Evolutionary conservation across 2,797 vertebrate species (phyloP).

Genomic region (Scyliorhinus canicula): DNA sequence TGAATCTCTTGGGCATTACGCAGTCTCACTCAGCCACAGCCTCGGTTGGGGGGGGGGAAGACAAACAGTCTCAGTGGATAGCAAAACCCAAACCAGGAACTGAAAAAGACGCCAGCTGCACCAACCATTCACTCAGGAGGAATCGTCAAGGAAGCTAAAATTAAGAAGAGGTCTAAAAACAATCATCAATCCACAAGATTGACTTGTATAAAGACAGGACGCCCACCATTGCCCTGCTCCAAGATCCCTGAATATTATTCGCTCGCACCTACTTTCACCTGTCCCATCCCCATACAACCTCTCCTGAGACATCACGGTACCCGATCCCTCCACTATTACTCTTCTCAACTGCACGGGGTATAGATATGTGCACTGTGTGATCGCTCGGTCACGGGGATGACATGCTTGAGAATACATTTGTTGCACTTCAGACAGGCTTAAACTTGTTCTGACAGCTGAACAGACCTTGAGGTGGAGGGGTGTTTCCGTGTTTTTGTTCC

Average conservation of each 20-base stretch:
- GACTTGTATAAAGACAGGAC: not conserved
- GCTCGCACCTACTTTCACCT: not conserved
- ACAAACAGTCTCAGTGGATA: no score
- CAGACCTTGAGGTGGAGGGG: not conserved
- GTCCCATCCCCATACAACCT: no score
- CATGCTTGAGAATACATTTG: not conserved
- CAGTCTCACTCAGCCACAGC: not conserved
- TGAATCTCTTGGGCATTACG: no score
- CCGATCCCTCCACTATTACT: no score
- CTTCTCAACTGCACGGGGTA: not conserved
- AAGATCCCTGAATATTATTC: not conserved
- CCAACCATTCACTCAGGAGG: not conserved
- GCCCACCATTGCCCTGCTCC: not conserved
- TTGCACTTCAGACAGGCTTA: not conserved
- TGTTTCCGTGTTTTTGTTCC: not conserved
- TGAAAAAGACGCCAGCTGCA: not conserved
- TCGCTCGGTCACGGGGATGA: not conserved
- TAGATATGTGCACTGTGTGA: not conserved
- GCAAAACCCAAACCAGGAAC: not conserved
- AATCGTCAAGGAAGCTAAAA: not conserved
- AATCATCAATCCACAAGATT: not conserved
- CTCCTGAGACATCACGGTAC: not conserved
- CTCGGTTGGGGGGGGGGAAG: not conserved
- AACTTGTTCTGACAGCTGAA: not conserved
- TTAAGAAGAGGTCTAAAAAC: not conserved